Percentiles rank a stretch among this genome's conserved stretches.
Evolutionary conservation across 2,113 vertebrate genomes (phyloP).

Genomic region (Perccottus glenii): DNA sequence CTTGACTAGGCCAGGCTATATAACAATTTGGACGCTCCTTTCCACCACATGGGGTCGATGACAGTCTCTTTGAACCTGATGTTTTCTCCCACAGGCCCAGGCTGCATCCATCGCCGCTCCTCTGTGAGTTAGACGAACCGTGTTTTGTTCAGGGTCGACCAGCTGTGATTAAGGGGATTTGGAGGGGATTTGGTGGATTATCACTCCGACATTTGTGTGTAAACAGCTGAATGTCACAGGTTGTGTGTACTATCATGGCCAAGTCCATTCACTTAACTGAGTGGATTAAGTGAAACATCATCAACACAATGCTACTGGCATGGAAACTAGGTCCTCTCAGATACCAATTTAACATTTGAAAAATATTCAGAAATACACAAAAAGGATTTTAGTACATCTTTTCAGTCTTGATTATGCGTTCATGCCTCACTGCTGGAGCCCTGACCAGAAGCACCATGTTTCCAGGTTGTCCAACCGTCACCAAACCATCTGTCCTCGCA

Average conservation of each 20-base stretch:
- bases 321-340: slow-evolving; percentile 20
- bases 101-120: slow-evolving; percentile 22
- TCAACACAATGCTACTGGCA: slow-evolving; percentile 25
- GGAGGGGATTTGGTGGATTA: slow-evolving; percentile 75
- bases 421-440: too few relatives aligned
- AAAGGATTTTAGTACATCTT: slow-evolving; percentile 11
- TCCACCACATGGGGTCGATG: not conserved
- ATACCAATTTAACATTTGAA: slow-evolving; percentile 9
- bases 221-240: slow-evolving; percentile 76
- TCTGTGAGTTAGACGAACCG: slow-evolving; percentile 41
- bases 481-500: not conserved
- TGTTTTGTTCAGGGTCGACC: slow-evolving; percentile 72
- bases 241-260: slow-evolving; percentile 67
- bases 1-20: too few relatives aligned
- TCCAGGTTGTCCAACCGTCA: not conserved
- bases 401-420: not conserved
- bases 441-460: not conserved
- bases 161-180: slow-evolving; percentile 78
- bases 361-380: not conserved
- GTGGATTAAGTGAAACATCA: slow-evolving; percentile 64
- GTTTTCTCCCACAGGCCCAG: slow-evolving; percentile 17
- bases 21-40: too few relatives aligned
- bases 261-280: slow-evolving; percentile 58
- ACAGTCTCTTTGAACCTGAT: slow-evolving; percentile 8
- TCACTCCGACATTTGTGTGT: slow-evolving; percentile 73